phyloP scores from a whole-genome alignment of 2,888 invertebrate species.

The Salpingus planirostris region DNA sequence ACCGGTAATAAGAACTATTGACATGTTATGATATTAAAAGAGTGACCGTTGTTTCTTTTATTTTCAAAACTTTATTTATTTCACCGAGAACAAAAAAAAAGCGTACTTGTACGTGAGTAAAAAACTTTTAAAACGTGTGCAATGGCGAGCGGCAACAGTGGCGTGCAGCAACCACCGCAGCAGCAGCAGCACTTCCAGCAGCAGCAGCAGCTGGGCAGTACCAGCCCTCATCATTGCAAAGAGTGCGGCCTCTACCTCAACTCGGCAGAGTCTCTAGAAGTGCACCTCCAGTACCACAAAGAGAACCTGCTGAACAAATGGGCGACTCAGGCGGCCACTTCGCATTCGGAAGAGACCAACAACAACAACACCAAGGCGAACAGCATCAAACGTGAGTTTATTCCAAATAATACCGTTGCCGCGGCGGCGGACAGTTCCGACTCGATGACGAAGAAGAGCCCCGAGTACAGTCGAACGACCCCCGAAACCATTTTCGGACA shows the following conservation, averaged over 20 bases:
- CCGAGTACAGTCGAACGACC: conserved; percentile 48
- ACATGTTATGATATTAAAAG: conserved; percentile 42
- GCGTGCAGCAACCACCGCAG: conserved; percentile 25
- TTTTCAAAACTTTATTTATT: conserved; percentile 31
- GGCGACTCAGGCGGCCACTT: conserved; percentile 49
- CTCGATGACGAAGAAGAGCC: conserved; percentile 50
- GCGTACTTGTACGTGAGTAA: too few relatives aligned
- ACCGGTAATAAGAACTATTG: conserved; percentile 35
- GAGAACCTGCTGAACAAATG: conserved; percentile 68
- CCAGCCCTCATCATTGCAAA: conserved; percentile 59
- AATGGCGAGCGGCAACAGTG: conserved; percentile 36
- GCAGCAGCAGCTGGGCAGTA: conserved; percentile 42
- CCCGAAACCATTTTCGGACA: conserved; percentile 54
- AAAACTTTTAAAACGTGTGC: too few relatives aligned
- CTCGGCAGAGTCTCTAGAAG: conserved; percentile 66
- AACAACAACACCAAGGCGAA: conserved; percentile 48
- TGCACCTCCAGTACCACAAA: conserved; percentile 69
- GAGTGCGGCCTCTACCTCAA: conserved; percentile 69
- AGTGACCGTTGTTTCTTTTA: conserved; percentile 40
- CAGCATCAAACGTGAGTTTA: conserved; percentile 48
- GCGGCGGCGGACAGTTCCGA: conserved; percentile 71
- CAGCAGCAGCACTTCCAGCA: too few relatives aligned
- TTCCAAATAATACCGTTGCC: too few relatives aligned
- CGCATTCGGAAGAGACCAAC: conserved; percentile 49
- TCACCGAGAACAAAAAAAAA: too few relatives aligned